phyloP scores from a whole-genome alignment of 2,797 vertebrate species.

The Cheirogaleus major region DNA sequence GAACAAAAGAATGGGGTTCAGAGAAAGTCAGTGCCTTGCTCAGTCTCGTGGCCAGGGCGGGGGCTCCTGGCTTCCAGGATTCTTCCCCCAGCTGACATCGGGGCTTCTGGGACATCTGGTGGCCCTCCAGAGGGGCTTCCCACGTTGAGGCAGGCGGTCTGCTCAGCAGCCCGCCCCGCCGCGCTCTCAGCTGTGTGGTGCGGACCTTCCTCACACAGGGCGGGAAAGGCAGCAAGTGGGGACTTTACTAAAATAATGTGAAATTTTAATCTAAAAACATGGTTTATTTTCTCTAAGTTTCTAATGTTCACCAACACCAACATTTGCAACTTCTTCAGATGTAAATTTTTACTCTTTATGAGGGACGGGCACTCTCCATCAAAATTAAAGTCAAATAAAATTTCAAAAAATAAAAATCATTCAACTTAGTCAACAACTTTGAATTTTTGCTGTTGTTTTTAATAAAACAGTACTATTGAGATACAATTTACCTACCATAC shows the following conservation, averaged over 20 bases:
- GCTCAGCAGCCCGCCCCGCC: not conserved
- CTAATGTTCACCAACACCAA: not conserved
- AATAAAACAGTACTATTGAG: not conserved
- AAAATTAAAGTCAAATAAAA: not conserved
- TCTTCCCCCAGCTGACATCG: no score
- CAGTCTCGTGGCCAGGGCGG: no score
- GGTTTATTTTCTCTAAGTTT: not conserved
- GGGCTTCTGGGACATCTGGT: accelerated
- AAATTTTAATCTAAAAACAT: not conserved
- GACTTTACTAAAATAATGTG: not conserved
- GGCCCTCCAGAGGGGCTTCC: not conserved
- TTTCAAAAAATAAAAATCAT: not conserved
- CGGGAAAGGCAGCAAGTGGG: not conserved
- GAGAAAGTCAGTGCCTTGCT: not conserved
- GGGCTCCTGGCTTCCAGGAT: not conserved
- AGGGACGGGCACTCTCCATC: not conserved
- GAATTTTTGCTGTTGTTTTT: not conserved
- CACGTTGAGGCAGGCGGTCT: not conserved
- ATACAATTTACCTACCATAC: not conserved
- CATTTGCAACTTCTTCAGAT: not conserved
- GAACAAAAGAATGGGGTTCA: not conserved
- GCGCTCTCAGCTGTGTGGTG: accelerated
- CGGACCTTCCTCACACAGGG: not conserved
- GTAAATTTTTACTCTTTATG: not conserved
- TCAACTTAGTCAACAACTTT: not conserved